These are phyloP conservation scores for Orchestia grillus DNA, from an alignment of 1,140 invertebrate genomes.

Conservation along the genomic window DNA sequence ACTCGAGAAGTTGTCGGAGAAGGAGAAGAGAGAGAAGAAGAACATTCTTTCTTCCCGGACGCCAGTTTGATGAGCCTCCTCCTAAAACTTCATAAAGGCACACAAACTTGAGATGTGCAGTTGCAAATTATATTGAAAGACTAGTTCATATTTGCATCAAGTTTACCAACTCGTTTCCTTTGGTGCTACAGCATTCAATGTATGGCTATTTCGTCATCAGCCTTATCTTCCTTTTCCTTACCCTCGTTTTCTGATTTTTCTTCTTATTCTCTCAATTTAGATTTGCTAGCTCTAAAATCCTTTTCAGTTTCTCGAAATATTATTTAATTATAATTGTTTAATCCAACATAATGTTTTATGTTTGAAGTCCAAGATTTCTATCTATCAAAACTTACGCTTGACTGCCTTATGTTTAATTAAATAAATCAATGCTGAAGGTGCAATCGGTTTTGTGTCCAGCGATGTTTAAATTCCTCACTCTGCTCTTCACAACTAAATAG, in stretches of 20 bases:
- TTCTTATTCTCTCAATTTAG: background rate
- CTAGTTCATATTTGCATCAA: background rate
- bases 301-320: background rate
- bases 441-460: background rate
- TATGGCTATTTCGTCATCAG: background rate
- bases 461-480: background rate
- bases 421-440: background rate
- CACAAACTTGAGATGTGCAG: background rate
- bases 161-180: background rate
- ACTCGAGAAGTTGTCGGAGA: conserved; percentile 49
- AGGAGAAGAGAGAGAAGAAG: conserved; percentile 56
- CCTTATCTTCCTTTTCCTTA: background rate
- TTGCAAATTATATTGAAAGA: background rate
- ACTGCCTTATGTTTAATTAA: background rate
- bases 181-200: background rate
- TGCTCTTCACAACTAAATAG: background rate
- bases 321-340: background rate
- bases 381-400: background rate
- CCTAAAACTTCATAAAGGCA: background rate
- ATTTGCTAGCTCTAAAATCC: background rate
- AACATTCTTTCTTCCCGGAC: conserved; percentile 42
- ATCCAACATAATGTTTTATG: background rate
- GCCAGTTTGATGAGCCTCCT: conserved; percentile 45
- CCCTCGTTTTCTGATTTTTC: background rate
- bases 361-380: background rate